Evolutionary conservation across 2,888 invertebrate species (phyloP).

Genomic region (Melinaea menophilus): DNA sequence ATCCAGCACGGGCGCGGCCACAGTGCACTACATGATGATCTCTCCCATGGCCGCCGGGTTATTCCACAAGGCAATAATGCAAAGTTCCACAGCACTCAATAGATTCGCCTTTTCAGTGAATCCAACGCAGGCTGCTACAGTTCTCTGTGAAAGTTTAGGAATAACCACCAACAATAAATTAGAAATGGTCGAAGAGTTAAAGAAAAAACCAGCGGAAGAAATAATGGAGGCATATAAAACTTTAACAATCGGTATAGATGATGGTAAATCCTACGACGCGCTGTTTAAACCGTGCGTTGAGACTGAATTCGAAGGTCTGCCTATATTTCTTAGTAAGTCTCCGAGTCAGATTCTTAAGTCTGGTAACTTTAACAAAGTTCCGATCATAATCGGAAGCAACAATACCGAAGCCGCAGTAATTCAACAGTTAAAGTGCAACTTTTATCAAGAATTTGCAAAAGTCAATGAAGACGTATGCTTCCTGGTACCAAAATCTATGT

Average conservation of each 20-base stretch:
- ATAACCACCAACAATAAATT: slow-evolving; percentile 46
- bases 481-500: slow-evolving; percentile 56
- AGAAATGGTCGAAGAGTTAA: slow-evolving; percentile 59
- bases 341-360: slow-evolving; percentile 59
- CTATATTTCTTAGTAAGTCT: slow-evolving; percentile 61
- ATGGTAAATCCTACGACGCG: slow-evolving; percentile 47
- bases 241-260: slow-evolving; percentile 26
- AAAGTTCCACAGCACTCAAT: slow-evolving; percentile 66
- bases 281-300: slow-evolving; percentile 67
- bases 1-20: slow-evolving; percentile 65
- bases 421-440: slow-evolving; percentile 46
- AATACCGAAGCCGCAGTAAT: slow-evolving; percentile 57
- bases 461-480: slow-evolving; percentile 52
- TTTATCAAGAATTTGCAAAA: slow-evolving; percentile 56
- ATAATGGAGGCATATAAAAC: slow-evolving; percentile 48
- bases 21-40: slow-evolving; percentile 67
- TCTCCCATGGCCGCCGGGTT: slow-evolving; percentile 70
- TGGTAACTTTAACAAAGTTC: slow-evolving; percentile 65
- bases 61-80: slow-evolving; percentile 69
- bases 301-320: slow-evolving; percentile 64
- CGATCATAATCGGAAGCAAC: slow-evolving; percentile 66
- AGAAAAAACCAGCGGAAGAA: slow-evolving; percentile 42
- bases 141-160: slow-evolving; percentile 54
- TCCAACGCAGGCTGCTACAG: slow-evolving; percentile 48
- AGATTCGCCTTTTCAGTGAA: slow-evolving; percentile 62